Percentiles rank a stretch among this genome's conserved stretches.
These are phyloP conservation scores for Agriopis marginaria DNA, from an alignment of 2,888 invertebrate species.

Conservation along the genomic window DNA sequence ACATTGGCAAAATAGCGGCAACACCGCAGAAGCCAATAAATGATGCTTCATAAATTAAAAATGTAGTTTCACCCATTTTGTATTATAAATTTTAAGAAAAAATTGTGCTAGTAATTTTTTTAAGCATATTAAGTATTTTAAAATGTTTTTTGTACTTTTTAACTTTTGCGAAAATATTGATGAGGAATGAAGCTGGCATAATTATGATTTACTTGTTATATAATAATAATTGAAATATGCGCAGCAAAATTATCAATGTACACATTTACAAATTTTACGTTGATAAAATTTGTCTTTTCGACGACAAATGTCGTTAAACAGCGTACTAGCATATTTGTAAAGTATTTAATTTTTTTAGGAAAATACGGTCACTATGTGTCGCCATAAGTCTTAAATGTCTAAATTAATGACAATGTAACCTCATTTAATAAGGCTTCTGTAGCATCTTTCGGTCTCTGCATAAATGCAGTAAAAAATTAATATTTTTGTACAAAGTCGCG, in stretches of 20 bases:
- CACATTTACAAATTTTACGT: background rate
- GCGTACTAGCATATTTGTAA: background rate
- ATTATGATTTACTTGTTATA: too few species aligned
- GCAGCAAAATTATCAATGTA: too few species aligned
- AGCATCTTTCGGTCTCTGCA: conserved; percentile 16
- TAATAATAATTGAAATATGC: too few species aligned
- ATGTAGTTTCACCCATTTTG: background rate
- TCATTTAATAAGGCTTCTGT: conserved; percentile 26
- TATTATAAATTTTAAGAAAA: background rate
- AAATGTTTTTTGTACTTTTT: conserved; percentile 4
- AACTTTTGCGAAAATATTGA: background rate
- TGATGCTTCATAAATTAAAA: background rate
- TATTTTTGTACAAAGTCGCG: conserved; percentile 43
- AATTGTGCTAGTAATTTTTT: conserved; percentile 1
- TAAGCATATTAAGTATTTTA: background rate
- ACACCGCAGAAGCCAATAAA: too few species aligned
- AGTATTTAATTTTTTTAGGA: background rate
- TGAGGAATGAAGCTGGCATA: background rate
- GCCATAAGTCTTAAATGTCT: background rate
- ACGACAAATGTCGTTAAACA: too few species aligned
- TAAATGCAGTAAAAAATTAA: conserved; percentile 14
- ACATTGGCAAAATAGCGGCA: too few species aligned
- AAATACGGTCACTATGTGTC: conserved; percentile 2
- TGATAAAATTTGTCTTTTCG: background rate
- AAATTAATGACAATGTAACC: conserved; percentile 22